Base-by-base conservation (phyloP, 2,888 invertebrate genomes). In the Campoletis raptor region DNA sequence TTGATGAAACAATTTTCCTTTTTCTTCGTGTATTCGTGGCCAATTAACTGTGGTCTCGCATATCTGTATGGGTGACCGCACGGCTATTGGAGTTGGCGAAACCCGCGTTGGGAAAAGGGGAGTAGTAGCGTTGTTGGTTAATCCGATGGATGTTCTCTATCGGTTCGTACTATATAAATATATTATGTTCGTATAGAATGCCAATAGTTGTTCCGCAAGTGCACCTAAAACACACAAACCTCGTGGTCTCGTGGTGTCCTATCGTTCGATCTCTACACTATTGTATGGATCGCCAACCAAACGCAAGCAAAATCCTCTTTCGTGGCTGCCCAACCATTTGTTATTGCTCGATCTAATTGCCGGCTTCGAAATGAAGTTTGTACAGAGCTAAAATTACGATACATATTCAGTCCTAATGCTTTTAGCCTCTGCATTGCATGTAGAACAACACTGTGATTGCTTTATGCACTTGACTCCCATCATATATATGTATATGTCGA, bases 271-370 rank as follows among this genome's bases (percentile, higher is more conserved):
- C 37, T 73, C 72, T n/a, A 36, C 37, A 70, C 72, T 66, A 73
- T 48, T 81, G 52, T 67, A 72, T 74, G 36, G 36, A 52, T 66
- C 36, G 61, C 36, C 81, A 64, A 79, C 80, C 67, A 48, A 61
- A 61, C 24, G 61, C 61, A 61, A 61, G n/a, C 67, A 69, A 81
- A 72, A 81, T 40, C 73, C 83, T 76, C 86, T 83, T 83, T 84
- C 86, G 89, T 86, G 84, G 89, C 87, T 69, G 74, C 64, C 85
- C 66, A 61, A 86, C 90, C 90, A 90, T 91, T 92, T 90, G 92
- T 92, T 91, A 92, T 91, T 89, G 88, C 89, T 87, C 87, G 89
- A 90, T 91, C 92, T 92, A 92, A 92, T 92, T 92, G 91, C 90
- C 88, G 78, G 88, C 61, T 81, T 86, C 89, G 89, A 92, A 92